phyloP scores from a whole-genome alignment of 2,888 invertebrate genomes.

The Barypeithes pellucidus region DNA sequence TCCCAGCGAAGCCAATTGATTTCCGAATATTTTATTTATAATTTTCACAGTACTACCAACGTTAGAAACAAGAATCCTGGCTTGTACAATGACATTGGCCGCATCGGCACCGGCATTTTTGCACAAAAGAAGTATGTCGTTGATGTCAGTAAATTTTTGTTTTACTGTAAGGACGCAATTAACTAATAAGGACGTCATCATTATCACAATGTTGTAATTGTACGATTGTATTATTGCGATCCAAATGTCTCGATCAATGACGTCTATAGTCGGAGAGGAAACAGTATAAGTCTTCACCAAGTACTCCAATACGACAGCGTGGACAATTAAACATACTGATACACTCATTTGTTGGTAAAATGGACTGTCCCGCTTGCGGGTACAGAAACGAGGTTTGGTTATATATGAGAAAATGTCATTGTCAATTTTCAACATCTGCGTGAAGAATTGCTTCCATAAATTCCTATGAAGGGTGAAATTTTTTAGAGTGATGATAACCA shows the following conservation, averaged over 20 bases:
- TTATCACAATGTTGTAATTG: neutral
- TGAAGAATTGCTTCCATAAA: neutral
- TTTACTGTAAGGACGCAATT: neutral
- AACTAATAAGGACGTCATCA: neutral
- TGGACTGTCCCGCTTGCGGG: neutral
- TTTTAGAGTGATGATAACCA: neutral
- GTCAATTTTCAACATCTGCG: conserved; percentile 5
- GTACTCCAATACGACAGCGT: no score
- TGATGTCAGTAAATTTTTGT: neutral
- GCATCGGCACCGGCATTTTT: neutral
- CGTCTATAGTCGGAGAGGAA: neutral
- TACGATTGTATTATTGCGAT: neutral
- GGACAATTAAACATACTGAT: neutral
- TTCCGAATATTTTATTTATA: neutral
- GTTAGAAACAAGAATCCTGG: neutral
- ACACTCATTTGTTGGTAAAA: neutral
- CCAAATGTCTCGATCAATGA: neutral
- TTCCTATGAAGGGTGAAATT: neutral
- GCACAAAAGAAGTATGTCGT: neutral
- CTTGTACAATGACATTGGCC: neutral
- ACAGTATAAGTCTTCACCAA: neutral
- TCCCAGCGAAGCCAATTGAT: neutral
- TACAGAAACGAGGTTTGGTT: neutral
- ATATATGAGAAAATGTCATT: neutral
- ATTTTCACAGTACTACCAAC: neutral